Conservation (phyloP, 1,140 invertebrate genomes). For the Hycleus phaleratus region DNA sequence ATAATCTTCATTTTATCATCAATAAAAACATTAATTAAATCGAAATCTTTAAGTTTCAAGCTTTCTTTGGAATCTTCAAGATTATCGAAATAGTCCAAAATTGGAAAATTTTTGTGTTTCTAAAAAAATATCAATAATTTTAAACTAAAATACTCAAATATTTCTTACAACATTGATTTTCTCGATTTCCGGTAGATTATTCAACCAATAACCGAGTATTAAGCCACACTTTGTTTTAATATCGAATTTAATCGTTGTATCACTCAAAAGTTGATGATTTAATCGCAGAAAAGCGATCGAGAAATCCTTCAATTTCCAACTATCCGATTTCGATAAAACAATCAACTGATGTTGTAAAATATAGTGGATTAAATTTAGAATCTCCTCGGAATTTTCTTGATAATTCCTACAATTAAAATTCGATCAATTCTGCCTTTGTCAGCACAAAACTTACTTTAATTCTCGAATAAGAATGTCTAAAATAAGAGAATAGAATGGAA, state of each 20-base stretch:
- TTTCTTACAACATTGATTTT: neutral
- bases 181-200: neutral
- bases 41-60: neutral
- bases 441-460: no score
- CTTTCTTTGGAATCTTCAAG: neutral
- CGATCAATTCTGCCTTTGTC: neutral
- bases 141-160: neutral
- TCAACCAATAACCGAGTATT: neutral
- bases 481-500: no score
- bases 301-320: neutral
- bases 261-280: neutral
- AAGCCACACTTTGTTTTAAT: neutral
- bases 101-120: constrained; percentile 1
- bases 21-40: neutral
- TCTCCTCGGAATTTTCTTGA: neutral
- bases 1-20: neutral
- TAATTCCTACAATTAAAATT: neutral
- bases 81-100: constrained; percentile 1
- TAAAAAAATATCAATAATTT: neutral
- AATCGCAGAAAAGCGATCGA: neutral
- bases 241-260: neutral
- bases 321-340: neutral
- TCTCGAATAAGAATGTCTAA: no score
- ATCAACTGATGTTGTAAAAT: neutral
- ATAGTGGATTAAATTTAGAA: neutral